Evolutionary conservation across 2,113 vertebrate species (phyloP), one percentile per base, ranked within the genome.

Genomic region (Elephantulus edwardii): DNA sequence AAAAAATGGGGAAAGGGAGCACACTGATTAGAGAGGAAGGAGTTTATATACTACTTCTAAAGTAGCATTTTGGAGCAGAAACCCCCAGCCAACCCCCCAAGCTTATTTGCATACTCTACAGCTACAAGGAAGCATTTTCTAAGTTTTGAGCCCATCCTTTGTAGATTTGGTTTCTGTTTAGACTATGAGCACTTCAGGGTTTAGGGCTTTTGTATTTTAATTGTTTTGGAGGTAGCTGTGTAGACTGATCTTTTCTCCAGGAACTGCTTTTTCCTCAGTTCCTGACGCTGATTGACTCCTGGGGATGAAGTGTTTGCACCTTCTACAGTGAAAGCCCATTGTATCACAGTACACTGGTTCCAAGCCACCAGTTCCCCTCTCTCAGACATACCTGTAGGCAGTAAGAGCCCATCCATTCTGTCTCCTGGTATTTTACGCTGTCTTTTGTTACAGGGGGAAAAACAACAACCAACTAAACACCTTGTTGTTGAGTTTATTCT

Each of bases 51-150:
- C 79, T 68, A 72, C 80, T 50, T 92, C 76, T 54, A 78, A 94
- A 88, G 42, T 74, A 81, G 86, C 88, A 83, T 81, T 93, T 94
- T 0, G 3, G 60, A 90, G 90, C 54, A 40, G 79, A 83, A 60
- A 75, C 82, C n/a, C n/a, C n/a, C n/a, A n/a, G n/a, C n/a, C n/a
- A n/a, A n/a, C n/a, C n/a, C n/a, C n/a, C n/a, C n/a, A n/a, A n/a
- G 60, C 72, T 83, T 28, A 22, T 86, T 89, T 54, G 50, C 46
- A 35, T 54, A n/a, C 19, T 48, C 56, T 78, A 56, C 82, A 93
- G 78, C 89, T 71, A 8, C 85, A 83, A 80, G 85, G 94, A 96
- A 89, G 91, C n/a, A 42, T 70, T 76, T 82, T 72, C 64, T 40
- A 77, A 44, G 71, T 94, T 85, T 79, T 90, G 86, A 84, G 81